Evolutionary conservation across 30 jellyfish, hydroid and myxozoan species (phyloP), one percentile per base, ranked within the genome.

Genomic region (Mastigias papua): DNA sequence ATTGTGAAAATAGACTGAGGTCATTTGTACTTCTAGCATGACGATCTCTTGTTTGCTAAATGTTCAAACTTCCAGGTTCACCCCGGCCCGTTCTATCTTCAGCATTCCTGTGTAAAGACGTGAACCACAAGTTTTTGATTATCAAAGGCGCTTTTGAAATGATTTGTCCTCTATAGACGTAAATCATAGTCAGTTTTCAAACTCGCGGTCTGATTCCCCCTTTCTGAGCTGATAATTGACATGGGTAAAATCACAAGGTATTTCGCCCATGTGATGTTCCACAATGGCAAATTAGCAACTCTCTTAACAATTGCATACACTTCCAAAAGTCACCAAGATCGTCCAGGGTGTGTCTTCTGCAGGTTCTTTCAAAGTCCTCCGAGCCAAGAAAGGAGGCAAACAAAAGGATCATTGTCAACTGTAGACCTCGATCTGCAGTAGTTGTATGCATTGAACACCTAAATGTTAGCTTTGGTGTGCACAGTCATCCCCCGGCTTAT

Each of bases 401-500:
- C n/a, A n/a, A n/a, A n/a, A n/a, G n/a, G n/a, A n/a, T n/a, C n/a
- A n/a, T n/a, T n/a, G n/a, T n/a, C n/a, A n/a, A 42, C 54, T 42
- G 7, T 15, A 4, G 54, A 42, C 7, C 54, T 4, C 54, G 54
- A 42, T 42, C 54, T 4, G 13, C 54, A 15, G 13, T 42, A 4
- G 54, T 15, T 42, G 54, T 42, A 42, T 42, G 54, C 54, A 4
- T 4, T 42, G 54, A 42, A 42, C 13, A 42, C 54, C n/a, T 42
- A 15, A 42, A 4, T 42, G 54, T 42, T 15, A 42, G 13, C 13
- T 42, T 42, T 4, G n/a, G n/a, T n/a, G n/a, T n/a, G n/a, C n/a
- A n/a, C n/a, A n/a, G n/a, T 4, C 54, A 42, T 37, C 88, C 88
- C 88, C 88, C 50, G 88, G 69, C 9, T 28, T 32, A 19, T 25